Base-by-base conservation (phyloP, 2,888 invertebrate genomes). In the Escarpia spicata region DNA sequence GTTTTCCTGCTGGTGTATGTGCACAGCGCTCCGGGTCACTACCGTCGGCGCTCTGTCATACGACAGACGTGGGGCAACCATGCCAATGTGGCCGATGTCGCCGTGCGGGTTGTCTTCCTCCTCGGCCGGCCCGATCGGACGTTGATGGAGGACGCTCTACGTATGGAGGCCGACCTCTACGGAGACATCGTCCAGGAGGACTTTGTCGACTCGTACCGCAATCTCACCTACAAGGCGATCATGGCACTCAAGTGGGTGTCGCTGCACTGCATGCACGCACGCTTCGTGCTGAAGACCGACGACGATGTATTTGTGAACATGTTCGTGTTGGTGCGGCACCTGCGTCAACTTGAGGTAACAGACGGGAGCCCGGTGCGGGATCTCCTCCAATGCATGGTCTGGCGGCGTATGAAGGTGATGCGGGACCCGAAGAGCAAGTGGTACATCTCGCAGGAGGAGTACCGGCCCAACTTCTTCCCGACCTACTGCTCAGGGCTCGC, bases 401-500 rank as follows among this genome's bases (percentile, higher is more conserved):
- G 96, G 96, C 93, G 94, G 26, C 93, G 95, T 43, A 96, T 96
- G 96, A 95, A 95, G 60, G 96, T 96, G 94, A 95, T 96, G 92
- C 97, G 97, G 37, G 96, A 95, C 91, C 93, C 93, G 43, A 95
- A 96, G 26, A 96, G 96, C 93, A 97, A 97, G 94, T 97, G 97
- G 97, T 96, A 96, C 94, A 94, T 97, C 31, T 95, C 96, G 6
- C 95, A 95, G 92, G 93, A 95, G 58, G 97, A 97, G 93, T 97
- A 96, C 94, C 93, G 95, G 12, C 95, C 95, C 1, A 96, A 96
- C 60, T 95, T 95, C 92, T 97, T 96, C 94, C 96, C 96, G 31
- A 95, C 96, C 31, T 97, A 97, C 94, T 97, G 97, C 95, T 96
- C 97, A 9, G 97, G 97, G 12, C 97, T 96, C 90, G 96, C 96